Base-by-base conservation (phyloP, 2,113 vertebrate genomes). In the Ophiodon elongatus region DNA sequence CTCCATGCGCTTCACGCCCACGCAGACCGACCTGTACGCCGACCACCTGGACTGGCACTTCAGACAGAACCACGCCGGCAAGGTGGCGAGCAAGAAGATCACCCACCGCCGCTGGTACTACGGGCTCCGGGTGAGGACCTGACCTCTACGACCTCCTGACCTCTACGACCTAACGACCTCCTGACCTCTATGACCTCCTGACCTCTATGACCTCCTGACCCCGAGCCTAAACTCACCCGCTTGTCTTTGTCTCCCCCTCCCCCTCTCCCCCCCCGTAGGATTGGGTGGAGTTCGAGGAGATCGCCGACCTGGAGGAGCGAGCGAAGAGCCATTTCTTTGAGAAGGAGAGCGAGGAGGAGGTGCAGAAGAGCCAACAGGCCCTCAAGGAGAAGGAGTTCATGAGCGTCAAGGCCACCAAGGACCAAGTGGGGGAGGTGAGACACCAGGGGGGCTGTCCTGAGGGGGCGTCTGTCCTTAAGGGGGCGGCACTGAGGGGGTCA, bases 41-140 rank as follows among this genome's bases (percentile, higher is more conserved):
- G 98, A 99, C 94, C 98, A 99, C 85, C 95, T 99, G 93, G 98
- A 99, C 76, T 99, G 98, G 98, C 98, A 99, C 95, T 99, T 99
- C 89, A 96, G 98, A 10, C 98, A 98, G 95, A 99, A 99, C 93
- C 94, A 98, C 66, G 97, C 97, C 0, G 98, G 98, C 79, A 99
- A 99, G 79, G 97, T 98, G 17, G 96, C 98, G 66, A 97, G 97
- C 95, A 96, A 97, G 88, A 99, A 99, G 95, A 92, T 99, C 77
- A 99, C 98, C 0, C 97, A 99, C 79, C 95, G 98, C 39, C 96
- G 98, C 76, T 99, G 98, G 98, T 99, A 99, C 95, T 99, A 99
- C 94, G 96, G 94, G 72, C 95, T 99, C 82, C 98, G 93, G 56
- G 98, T 99, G 67, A 91, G n/a, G n/a, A n/a, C n/a, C n/a, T n/a